Percentiles rank a stretch among this genome's conserved stretches.
These are phyloP conservation scores for Octodon degus DNA, from an alignment of 2,113 vertebrate species.

Conservation along the genomic window DNA sequence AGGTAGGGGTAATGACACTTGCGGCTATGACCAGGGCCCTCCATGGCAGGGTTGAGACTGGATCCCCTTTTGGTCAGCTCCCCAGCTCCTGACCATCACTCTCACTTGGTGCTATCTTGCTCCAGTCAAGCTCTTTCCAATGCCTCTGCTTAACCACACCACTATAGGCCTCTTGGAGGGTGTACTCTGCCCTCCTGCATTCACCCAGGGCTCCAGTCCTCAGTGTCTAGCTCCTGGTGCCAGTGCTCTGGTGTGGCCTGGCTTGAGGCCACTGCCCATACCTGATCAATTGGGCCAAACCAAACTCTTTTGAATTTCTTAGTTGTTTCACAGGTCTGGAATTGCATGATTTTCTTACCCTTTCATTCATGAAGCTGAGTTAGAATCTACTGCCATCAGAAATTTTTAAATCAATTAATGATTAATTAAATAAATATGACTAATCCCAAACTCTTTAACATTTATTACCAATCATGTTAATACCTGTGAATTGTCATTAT, in stretches of 20 bases:
- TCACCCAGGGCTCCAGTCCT: background rate
- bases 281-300: background rate
- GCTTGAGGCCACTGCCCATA: background rate
- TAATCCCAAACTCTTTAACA: constrained; percentile 29
- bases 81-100: background rate
- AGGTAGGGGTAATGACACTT: background rate
- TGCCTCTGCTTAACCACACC: background rate
- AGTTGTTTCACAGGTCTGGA: constrained; percentile 25
- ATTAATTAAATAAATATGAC: background rate
- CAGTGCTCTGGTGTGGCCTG: background rate
- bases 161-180: background rate
- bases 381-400: constrained; percentile 27
- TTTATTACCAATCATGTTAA: background rate
- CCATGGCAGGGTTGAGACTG: background rate
- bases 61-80: background rate
- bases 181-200: background rate
- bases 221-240: background rate
- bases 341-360: background rate
- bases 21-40: background rate
- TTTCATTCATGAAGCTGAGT: background rate
- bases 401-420: constrained; percentile 1
- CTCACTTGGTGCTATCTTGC: background rate
- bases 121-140: background rate
- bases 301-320: constrained; percentile 7
- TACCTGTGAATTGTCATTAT: background rate